Percentiles rank a stretch among this genome's conserved stretches.
Conservation (phyloP, 2,888 invertebrate species). For the Serrognathus titanus region DNA sequence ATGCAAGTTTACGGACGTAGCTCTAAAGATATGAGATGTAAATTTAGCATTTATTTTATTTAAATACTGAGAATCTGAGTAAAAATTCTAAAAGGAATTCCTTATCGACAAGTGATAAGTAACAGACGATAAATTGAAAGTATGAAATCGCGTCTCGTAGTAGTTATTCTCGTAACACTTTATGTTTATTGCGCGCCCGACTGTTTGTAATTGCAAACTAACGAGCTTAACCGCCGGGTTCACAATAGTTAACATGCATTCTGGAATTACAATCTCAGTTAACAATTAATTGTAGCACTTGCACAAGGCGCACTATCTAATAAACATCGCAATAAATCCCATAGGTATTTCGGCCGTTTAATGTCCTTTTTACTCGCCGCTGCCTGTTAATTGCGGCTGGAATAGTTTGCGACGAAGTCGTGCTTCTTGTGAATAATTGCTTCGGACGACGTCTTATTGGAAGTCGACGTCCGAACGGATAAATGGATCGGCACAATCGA, state of each 20-base stretch:
- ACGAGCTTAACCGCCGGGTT: constrained; percentile 18
- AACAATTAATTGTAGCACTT: constrained; percentile 19
- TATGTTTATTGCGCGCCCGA: constrained; percentile 15
- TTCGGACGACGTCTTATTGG: no score
- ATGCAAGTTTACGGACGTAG: no score
- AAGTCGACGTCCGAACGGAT: no score
- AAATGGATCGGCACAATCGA: no score
- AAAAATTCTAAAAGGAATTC: no score
- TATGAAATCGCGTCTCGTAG: not conserved
- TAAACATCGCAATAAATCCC: constrained; percentile 12
- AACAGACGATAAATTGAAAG: no score
- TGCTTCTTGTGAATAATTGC: no score
- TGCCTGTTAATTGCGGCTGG: not conserved
- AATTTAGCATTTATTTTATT: no score
- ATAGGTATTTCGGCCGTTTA: constrained; percentile 11
- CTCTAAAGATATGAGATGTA: no score
- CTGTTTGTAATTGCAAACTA: constrained; percentile 9
- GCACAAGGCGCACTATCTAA: constrained; percentile 9
- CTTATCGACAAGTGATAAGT: no score
- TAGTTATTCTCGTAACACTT: constrained; percentile 8
- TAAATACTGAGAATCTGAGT: no score
- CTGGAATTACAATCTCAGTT: constrained; percentile 18
- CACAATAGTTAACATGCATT: constrained; percentile 18
- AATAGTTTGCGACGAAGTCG: no score
- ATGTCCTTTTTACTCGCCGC: constrained; percentile 6